Percentiles rank a stretch among this genome's conserved stretches.
These are phyloP conservation scores for Okamejei kenojei DNA, from an alignment of 2,797 vertebrate species.

Conservation along the genomic window DNA sequence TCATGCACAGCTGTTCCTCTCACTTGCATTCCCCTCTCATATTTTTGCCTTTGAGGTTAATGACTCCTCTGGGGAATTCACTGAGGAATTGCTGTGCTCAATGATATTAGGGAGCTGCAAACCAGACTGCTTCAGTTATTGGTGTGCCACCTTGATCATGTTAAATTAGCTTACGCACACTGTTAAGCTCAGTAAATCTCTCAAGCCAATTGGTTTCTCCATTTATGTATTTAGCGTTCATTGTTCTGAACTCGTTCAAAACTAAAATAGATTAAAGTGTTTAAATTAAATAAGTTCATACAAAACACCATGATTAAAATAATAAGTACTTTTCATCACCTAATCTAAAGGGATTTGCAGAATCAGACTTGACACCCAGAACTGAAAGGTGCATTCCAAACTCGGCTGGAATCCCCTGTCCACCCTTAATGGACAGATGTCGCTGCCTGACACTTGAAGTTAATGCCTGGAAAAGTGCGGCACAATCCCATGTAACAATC, in stretches of 20 bases:
- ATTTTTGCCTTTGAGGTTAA: slow-evolving; percentile 17
- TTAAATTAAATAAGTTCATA: too few species aligned
- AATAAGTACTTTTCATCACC: background rate
- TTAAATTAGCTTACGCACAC: background rate
- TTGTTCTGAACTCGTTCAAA: background rate
- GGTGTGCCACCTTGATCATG: background rate
- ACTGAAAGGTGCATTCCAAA: too few species aligned
- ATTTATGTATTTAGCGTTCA: background rate
- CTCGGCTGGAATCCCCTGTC: too few species aligned
- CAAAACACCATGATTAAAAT: background rate
- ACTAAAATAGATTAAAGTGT: background rate
- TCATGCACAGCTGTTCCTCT: background rate
- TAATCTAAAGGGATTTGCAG: too few species aligned
- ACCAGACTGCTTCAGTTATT: background rate
- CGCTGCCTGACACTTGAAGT: too few species aligned
- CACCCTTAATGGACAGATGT: too few species aligned
- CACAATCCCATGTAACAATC: too few species aligned
- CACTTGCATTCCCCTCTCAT: background rate
- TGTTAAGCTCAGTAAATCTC: background rate
- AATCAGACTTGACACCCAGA: too few species aligned
- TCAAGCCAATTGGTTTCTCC: background rate
- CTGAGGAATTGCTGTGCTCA: background rate
- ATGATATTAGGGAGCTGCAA: background rate
- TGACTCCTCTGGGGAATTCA: background rate
- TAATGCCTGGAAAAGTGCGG: too few species aligned